Percentiles rank a stretch among this genome's conserved stretches.
These are phyloP conservation scores for Drosophila trichaetosa DNA, from an alignment of 2,888 invertebrate species.

Conservation along the genomic window DNA sequence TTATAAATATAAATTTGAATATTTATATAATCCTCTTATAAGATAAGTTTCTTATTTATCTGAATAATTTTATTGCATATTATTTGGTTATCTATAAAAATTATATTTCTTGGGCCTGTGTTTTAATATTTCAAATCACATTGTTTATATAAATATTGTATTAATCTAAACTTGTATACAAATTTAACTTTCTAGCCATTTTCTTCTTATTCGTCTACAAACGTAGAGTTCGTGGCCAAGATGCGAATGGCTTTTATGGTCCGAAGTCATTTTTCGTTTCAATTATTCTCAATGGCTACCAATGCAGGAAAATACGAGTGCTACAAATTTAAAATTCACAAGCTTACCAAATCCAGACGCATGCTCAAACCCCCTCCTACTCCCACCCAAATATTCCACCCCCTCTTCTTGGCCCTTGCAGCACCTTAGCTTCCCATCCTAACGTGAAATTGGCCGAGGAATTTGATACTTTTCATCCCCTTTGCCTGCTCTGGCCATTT, in stretches of 20 bases:
- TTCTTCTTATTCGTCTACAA: neutral
- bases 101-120: rapidly evolving
- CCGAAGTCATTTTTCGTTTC: constrained; percentile 79
- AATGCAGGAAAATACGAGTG: constrained; percentile 32
- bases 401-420: neutral
- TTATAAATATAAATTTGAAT: neutral
- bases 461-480: constrained; percentile 41
- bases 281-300: constrained; percentile 74
- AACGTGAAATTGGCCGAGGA: constrained; percentile 66
- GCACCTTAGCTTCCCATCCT: constrained; percentile 9
- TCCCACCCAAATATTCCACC: constrained; percentile 1
- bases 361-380: constrained; percentile 2
- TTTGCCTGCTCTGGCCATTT: constrained; percentile 21
- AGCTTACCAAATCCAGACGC: constrained; percentile 39
- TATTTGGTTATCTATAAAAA: rapidly evolving
- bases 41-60: neutral
- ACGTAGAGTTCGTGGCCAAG: neutral
- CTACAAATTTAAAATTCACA: constrained; percentile 70
- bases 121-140: neutral
- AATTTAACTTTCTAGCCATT: neutral
- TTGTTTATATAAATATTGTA: neutral
- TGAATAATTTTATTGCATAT: rapidly evolving
- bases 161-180: neutral
- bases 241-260: constrained; percentile 57
- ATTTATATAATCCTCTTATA: neutral